A percentile compares a stretch with the other conserved stretches of the same genome.
These are phyloP conservation scores for Melanophora roralis DNA, from an alignment of 2,888 invertebrate species.

Conservation along the genomic window DNA sequence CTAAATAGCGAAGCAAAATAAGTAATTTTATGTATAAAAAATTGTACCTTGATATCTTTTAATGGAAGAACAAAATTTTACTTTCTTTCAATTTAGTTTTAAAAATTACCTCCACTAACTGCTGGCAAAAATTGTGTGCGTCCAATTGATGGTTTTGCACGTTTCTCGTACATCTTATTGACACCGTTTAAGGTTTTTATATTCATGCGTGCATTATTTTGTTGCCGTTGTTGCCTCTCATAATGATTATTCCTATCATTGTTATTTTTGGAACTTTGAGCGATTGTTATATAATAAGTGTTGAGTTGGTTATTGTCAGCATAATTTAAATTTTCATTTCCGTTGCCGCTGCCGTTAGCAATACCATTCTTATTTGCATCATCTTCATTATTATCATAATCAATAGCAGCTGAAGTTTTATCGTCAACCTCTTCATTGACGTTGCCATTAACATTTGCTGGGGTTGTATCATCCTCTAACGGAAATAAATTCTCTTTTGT, in stretches of 20 bases:
- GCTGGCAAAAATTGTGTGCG: conserved; percentile 69
- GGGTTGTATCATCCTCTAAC: conserved; percentile 32
- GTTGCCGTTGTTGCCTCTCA: neutral
- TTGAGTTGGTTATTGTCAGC: conserved; percentile 33
- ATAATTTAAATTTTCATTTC: conserved; percentile 57
- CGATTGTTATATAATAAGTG: conserved; percentile 37
- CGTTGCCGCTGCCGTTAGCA: conserved; percentile 46
- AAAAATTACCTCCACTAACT: conserved; percentile 75
- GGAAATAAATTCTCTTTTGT: conserved; percentile 48
- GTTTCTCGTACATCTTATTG: conserved; percentile 16
- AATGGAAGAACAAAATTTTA: too few relatives aligned
- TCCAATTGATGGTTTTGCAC: conserved; percentile 51
- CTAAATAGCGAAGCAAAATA: too few relatives aligned
- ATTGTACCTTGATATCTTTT: too few relatives aligned
- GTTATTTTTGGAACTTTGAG: neutral
- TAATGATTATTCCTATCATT: neutral
- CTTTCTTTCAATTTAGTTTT: too few relatives aligned
- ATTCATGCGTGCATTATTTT: neutral
- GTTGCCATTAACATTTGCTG: conserved; percentile 15
- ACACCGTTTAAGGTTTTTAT: neutral
- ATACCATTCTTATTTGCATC: conserved; percentile 32
- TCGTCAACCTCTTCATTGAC: neutral
- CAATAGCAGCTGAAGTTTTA: neutral
- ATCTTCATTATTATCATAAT: neutral
- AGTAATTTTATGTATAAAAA: too few relatives aligned